phyloP scores from a whole-genome alignment of 2,888 invertebrate species.

The Crepidodera aurea region DNA sequence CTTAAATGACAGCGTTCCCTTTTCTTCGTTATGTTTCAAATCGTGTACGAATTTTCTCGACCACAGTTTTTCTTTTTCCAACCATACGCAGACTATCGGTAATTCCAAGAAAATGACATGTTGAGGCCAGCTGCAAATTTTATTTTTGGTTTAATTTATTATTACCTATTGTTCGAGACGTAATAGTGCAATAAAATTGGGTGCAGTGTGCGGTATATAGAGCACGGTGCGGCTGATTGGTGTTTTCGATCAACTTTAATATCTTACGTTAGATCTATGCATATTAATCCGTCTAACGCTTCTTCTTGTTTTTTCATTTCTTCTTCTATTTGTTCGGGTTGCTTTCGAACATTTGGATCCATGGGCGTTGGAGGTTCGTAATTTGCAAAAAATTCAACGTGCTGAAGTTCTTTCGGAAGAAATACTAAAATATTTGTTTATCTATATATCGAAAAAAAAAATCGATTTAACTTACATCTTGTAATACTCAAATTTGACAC shows the following conservation, averaged over 20 bases:
- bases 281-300: conserved; percentile 76
- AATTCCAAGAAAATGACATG: conserved; percentile 59
- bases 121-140: conserved; percentile 52
- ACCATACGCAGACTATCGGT: conserved; percentile 58
- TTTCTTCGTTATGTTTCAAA: conserved; percentile 83
- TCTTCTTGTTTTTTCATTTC: conserved; percentile 78
- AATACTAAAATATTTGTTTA: conserved; percentile 63
- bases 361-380: conserved; percentile 74
- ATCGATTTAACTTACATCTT: conserved; percentile 62
- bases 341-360: conserved; percentile 70
- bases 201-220: too few relatives aligned
- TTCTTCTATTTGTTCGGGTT: conserved; percentile 82
- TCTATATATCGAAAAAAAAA: neutral
- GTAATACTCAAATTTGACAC: conserved; percentile 63
- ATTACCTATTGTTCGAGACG: too few relatives aligned
- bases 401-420: conserved; percentile 67
- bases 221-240: too few relatives aligned
- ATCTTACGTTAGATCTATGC: conserved; percentile 76
- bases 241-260: too few relatives aligned
- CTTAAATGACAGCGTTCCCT: conserved; percentile 78
- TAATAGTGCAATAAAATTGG: too few relatives aligned
- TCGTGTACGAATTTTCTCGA: conserved; percentile 54
- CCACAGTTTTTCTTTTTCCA: conserved; percentile 52
- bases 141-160: too few relatives aligned
- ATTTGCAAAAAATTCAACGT: conserved; percentile 70